Evolutionary conservation across 2,888 invertebrate genomes (phyloP).

Genomic region (Eutolmus rufibarbis): DNA sequence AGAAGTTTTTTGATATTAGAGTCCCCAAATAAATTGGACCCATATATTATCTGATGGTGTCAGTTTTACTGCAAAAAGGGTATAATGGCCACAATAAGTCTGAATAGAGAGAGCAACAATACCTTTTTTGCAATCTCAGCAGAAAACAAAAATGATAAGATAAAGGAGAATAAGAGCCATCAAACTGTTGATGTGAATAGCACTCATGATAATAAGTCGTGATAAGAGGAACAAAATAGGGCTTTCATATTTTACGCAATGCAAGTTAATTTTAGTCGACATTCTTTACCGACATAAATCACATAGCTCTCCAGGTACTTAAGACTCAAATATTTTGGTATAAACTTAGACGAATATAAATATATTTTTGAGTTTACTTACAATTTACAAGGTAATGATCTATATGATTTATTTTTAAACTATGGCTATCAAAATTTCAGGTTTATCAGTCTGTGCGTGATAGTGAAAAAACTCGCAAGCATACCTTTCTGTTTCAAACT

Average conservation of each 20-base stretch:
- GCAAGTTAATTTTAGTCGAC: background rate
- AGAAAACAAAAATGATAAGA: background rate
- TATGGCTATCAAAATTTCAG: too few relatives aligned
- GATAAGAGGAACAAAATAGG: background rate
- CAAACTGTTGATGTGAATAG: background rate
- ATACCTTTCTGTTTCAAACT: too few relatives aligned
- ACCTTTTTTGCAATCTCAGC: background rate
- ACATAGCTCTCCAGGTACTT: background rate
- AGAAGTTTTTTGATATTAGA: background rate
- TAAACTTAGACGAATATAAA: too few relatives aligned
- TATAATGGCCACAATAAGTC: background rate
- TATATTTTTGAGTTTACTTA: too few relatives aligned
- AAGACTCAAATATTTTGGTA: background rate
- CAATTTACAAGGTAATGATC: too few relatives aligned
- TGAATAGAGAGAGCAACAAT: background rate
- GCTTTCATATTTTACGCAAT: background rate
- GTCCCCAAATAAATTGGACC: background rate
- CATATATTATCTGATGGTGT: background rate
- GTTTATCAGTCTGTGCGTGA: too few relatives aligned
- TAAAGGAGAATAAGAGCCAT: background rate
- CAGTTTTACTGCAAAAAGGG: background rate
- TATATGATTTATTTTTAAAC: too few relatives aligned
- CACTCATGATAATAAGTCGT: background rate
- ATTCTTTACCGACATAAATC: background rate
- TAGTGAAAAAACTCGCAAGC: too few relatives aligned